phyloP scores from a whole-genome alignment of 2,797 vertebrate species.

The Cephalopachus bancanus region DNA sequence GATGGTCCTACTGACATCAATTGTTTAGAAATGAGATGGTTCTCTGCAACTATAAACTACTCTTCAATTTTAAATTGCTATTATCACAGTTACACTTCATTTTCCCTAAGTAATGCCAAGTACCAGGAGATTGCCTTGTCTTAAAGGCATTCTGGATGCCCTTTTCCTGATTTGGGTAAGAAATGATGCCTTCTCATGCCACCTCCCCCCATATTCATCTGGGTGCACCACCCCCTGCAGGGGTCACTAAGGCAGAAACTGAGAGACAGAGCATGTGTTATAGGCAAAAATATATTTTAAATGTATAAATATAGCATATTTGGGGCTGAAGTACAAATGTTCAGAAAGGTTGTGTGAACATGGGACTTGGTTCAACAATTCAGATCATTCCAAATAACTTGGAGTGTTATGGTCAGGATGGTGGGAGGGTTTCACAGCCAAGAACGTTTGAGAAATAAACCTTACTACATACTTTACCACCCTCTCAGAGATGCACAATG shows the following conservation, averaged over 20 bases:
- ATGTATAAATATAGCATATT: constrained; percentile 37
- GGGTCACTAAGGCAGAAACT: not conserved
- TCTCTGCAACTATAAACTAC: not conserved
- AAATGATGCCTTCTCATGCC: constrained; percentile 4
- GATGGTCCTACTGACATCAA: not conserved
- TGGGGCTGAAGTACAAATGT: constrained; percentile 8
- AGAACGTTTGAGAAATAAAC: constrained; percentile 1
- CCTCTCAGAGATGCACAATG: constrained; percentile 29
- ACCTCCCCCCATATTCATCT: not conserved
- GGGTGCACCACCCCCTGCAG: constrained; percentile 9
- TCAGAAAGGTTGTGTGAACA: constrained; percentile 40
- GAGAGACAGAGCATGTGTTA: not conserved
- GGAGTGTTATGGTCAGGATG: not conserved
- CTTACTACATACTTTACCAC: not conserved
- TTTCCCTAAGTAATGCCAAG: constrained; percentile 39
- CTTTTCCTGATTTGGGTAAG: constrained; percentile 17
- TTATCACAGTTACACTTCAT: constrained; percentile 30
- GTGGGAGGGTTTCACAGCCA: not conserved
- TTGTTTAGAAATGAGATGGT: constrained; percentile 57
- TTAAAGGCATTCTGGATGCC: constrained; percentile 34
- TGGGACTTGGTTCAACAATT: constrained; percentile 25
- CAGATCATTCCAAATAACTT: constrained; percentile 25
- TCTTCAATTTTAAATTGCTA: constrained; percentile 48
- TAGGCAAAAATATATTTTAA: constrained; percentile 32
- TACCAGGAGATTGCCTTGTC: constrained; percentile 15